These are phyloP conservation scores for Lasiurus cinereus DNA, from an alignment of 2,113 vertebrate genomes.

Conservation along the genomic window DNA sequence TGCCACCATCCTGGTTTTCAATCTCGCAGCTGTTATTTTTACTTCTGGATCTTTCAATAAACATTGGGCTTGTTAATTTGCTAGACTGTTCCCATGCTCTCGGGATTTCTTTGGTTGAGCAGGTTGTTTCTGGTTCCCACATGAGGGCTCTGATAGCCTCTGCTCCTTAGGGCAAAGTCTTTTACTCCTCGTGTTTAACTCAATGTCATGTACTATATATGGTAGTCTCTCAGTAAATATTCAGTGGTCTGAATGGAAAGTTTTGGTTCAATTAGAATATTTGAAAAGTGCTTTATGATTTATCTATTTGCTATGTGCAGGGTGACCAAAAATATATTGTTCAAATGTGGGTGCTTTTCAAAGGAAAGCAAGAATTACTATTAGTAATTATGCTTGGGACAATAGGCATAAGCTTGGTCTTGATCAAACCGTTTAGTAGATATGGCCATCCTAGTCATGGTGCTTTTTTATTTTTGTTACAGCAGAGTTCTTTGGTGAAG, in stretches of 20 bases:
- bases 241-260: neutral
- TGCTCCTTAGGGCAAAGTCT: slow-evolving; percentile 1
- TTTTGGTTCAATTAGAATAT: slow-evolving; percentile 4
- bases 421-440: neutral
- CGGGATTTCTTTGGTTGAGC: neutral
- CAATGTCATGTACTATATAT: neutral
- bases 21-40: slow-evolving; percentile 14
- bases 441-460: neutral
- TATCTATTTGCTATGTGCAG: neutral
- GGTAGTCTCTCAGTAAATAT: slow-evolving; percentile 3
- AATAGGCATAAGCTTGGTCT: neutral
- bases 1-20: too few species aligned
- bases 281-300: neutral
- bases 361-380: neutral
- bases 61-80: neutral
- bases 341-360: slow-evolving; percentile 30
- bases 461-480: neutral
- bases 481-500: neutral
- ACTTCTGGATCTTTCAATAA: neutral
- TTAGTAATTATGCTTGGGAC: neutral
- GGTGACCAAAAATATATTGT: neutral
- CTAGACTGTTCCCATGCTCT: neutral
- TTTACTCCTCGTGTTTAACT: slow-evolving; percentile 3
- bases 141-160: neutral
- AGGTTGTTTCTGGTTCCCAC: neutral